These are phyloP conservation scores for Drosophila parthenogenetica DNA, from an alignment of 2,888 invertebrate genomes.

Conservation along the genomic window DNA sequence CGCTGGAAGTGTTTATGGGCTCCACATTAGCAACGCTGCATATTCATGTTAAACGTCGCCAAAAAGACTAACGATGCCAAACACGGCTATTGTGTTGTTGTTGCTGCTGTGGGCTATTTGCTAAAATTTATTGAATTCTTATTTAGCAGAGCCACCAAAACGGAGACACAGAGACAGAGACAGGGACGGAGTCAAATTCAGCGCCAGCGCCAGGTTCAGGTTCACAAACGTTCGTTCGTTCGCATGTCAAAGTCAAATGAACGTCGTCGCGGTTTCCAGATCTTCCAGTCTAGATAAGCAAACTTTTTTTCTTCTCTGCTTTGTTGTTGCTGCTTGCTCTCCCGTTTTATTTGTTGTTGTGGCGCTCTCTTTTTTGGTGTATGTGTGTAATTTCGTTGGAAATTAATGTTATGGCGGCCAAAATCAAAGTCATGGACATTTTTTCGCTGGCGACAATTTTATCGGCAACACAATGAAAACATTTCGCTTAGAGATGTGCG, in stretches of 20 bases:
- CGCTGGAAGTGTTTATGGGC: conserved; percentile 83
- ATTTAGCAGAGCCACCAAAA: conserved; percentile 62
- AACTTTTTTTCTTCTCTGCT: conserved; percentile 52
- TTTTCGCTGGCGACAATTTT: conserved; percentile 83
- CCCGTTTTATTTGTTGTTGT: conserved; percentile 37
- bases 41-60: conserved; percentile 82
- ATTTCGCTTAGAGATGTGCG: conserved; percentile 44
- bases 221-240: conserved; percentile 23
- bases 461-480: conserved; percentile 82
- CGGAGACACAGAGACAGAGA: conserved; percentile 14
- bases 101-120: conserved; percentile 55
- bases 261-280: conserved; percentile 57
- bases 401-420: conserved; percentile 81
- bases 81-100: conserved; percentile 69
- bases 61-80: conserved; percentile 73
- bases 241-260: conserved; percentile 68
- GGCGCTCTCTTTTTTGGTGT: conserved; percentile 26
- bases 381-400: conserved; percentile 73
- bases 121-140: conserved; percentile 83
- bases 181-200: conserved; percentile 33
- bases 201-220: conserved; percentile 28
- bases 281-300: conserved; percentile 78
- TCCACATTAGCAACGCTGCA: conserved; percentile 83
- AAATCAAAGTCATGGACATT: conserved; percentile 80
- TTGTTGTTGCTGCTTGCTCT: conserved; percentile 23